Conservation (phyloP, 2,888 invertebrate genomes). For the Ryuthela nishihirai region DNA sequence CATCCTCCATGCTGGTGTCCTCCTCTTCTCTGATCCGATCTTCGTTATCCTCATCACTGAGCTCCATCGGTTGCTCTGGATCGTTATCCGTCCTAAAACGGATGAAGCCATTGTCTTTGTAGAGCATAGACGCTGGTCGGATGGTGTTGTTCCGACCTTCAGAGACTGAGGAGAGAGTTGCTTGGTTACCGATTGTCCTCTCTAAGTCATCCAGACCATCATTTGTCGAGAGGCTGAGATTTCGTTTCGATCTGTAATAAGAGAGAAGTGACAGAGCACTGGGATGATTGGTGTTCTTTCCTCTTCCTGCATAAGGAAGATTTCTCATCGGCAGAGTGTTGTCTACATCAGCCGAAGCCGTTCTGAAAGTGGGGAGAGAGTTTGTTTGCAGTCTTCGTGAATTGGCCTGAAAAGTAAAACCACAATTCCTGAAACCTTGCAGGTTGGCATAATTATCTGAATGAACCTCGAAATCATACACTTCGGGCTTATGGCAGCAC, state of each 20-base stretch:
- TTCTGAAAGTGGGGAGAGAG: conserved; percentile 32
- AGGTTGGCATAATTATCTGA: conserved; percentile 35
- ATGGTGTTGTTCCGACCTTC: conserved; percentile 21
- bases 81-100: conserved; percentile 69
- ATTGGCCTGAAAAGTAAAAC: conserved; percentile 7
- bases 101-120: conserved; percentile 86
- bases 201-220: conserved; percentile 28
- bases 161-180: conserved; percentile 6
- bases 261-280: conserved; percentile 33
- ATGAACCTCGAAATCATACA: conserved; percentile 33
- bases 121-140: conserved; percentile 66
- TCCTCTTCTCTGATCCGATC: conserved; percentile 21
- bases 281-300: conserved; percentile 19
- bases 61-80: conserved; percentile 46
- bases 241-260: conserved; percentile 32
- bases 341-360: conserved; percentile 15
- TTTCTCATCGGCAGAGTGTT: conserved; percentile 20
- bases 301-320: conserved; percentile 16
- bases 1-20: conserved; percentile 33
- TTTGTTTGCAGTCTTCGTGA: conserved; percentile 28
- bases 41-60: conserved; percentile 36
- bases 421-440: conserved; percentile 22
- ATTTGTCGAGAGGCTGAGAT: conserved; percentile 19
- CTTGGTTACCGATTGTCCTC: conserved; percentile 16
- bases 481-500: conserved; percentile 21